A percentile compares a stretch with the other conserved stretches of the same genome.
phyloP scores from a whole-genome alignment of 2,888 invertebrate species.

The Hedychridium roseum region DNA sequence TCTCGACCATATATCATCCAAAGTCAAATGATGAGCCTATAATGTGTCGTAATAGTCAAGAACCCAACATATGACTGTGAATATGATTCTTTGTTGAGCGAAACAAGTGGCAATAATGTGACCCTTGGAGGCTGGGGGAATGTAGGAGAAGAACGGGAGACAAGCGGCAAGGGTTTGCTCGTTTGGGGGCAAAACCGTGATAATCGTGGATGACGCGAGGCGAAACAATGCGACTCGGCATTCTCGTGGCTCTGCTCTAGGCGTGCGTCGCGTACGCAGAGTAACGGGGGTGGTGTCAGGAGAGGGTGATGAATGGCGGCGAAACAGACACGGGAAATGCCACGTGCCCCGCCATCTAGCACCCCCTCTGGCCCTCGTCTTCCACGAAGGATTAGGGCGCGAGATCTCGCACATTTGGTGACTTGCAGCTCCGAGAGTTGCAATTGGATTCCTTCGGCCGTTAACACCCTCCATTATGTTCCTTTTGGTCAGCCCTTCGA shows the following conservation, averaged over 20 bases:
- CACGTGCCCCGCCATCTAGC: constrained; percentile 48
- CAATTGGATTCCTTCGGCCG: constrained; percentile 26
- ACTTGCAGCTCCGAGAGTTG: constrained; percentile 29
- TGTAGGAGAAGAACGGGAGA: constrained; percentile 3
- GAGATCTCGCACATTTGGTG: constrained; percentile 34
- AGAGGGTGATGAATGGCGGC: constrained; percentile 52
- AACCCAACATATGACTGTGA: no score
- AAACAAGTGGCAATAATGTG: constrained; percentile 22
- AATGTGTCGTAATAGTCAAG: no score
- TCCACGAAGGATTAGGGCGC: constrained; percentile 43
- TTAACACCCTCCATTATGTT: constrained; percentile 11
- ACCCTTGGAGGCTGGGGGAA: no score
- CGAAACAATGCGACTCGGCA: constrained; percentile 56
- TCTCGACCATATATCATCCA: no score
- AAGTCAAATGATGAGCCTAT: no score
- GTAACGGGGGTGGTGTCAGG: constrained; percentile 53
- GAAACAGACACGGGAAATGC: constrained; percentile 51
- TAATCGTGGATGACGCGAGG: constrained; percentile 54
- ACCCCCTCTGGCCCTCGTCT: no score
- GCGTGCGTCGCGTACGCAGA: constrained; percentile 37
- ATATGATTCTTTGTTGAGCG: not conserved
- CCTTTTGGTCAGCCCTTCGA: no score
- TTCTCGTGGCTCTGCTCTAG: constrained; percentile 35
- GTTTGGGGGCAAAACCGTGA: constrained; percentile 31
- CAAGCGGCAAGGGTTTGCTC: constrained; percentile 9